Conservation (phyloP, 2,797 vertebrate species). For the Sitta carolinensis region DNA sequence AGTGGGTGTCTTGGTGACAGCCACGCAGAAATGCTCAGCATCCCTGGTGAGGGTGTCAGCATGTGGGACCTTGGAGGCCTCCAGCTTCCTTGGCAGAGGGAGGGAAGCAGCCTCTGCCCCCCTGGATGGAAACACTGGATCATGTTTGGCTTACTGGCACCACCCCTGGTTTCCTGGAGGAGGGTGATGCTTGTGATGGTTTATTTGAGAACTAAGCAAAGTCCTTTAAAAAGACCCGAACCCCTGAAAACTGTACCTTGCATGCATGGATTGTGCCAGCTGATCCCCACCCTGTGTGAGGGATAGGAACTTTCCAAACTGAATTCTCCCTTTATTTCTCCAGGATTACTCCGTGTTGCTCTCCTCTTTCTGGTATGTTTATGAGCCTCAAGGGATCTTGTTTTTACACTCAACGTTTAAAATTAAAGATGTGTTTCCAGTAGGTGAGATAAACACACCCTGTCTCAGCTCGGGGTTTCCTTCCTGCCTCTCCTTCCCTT, state of each 20-base stretch:
- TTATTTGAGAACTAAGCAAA: background rate
- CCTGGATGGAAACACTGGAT: background rate
- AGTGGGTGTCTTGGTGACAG: background rate
- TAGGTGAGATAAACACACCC: constrained; percentile 56
- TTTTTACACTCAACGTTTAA: constrained; percentile 36
- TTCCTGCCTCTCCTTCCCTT: constrained; percentile 16
- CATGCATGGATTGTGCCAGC: fast-evolving
- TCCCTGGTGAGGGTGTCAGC: fast-evolving
- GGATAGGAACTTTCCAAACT: constrained; percentile 34
- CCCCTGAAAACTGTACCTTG: background rate
- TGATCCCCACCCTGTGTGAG: background rate
- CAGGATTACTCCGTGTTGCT: background rate
- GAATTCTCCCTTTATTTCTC: constrained; percentile 50
- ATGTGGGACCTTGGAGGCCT: background rate
- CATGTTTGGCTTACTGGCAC: fast-evolving
- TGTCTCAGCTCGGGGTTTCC: constrained; percentile 12
- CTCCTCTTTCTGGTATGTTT: constrained; percentile 47
- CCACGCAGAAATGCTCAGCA: background rate
- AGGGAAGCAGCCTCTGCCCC: background rate
- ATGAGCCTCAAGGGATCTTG: constrained; percentile 45
- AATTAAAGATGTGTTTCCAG: constrained; percentile 57
- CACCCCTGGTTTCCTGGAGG: background rate
- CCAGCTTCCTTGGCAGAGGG: background rate
- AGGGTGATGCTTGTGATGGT: background rate
- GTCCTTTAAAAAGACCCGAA: background rate